These are phyloP conservation scores for Cephus cinctus DNA, from an alignment of 1,140 invertebrate genomes.

Conservation along the genomic window DNA sequence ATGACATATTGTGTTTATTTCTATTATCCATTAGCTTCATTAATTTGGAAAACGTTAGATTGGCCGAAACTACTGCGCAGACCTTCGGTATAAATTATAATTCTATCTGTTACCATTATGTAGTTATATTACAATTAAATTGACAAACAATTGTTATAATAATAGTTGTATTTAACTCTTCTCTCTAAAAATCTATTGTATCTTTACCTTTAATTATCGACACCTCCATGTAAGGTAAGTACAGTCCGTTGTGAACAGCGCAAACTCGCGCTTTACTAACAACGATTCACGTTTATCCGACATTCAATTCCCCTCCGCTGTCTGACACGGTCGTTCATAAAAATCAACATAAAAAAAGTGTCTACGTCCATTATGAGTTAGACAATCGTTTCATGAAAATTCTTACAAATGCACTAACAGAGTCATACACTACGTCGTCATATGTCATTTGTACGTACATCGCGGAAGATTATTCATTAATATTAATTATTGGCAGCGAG, in stretches of 20 bases:
- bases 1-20: constrained; percentile 20
- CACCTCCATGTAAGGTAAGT: constrained; percentile 30
- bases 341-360: no score
- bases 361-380: no score
- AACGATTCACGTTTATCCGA: background rate
- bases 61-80: constrained; percentile 12
- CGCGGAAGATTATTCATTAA: background rate
- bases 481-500: background rate
- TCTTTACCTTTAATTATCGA: constrained; percentile 24
- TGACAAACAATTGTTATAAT: constrained; percentile 30
- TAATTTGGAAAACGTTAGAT: constrained; percentile 2
- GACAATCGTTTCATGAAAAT: no score
- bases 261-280: constrained; percentile 6
- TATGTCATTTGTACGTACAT: background rate
- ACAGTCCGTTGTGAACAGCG: constrained; percentile 21
- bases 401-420: no score
- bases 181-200: constrained; percentile 35
- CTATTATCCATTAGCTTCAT: constrained; percentile 13
- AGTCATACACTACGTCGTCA: no score
- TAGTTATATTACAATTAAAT: constrained; percentile 42
- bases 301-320: background rate
- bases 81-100: constrained; percentile 32
- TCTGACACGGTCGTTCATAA: no score
- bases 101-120: constrained; percentile 24
- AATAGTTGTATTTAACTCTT: constrained; percentile 30